Percentiles rank a stretch among this genome's conserved stretches.
phyloP scores from a whole-genome alignment of 1,140 invertebrate species.

The Wiebesia pumilae region DNA sequence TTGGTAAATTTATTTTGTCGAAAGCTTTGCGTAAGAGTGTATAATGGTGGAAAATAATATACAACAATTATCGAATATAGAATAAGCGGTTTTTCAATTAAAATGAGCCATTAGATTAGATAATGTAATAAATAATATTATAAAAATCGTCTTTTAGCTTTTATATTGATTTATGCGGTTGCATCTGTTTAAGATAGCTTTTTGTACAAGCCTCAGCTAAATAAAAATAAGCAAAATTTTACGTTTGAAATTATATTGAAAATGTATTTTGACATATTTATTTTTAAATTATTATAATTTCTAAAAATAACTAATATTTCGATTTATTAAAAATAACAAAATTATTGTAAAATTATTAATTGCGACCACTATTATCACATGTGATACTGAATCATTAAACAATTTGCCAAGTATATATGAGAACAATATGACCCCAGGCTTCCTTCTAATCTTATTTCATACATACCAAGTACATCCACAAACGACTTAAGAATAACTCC shows the following conservation, averaged over 20 bases:
- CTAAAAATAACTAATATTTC: neutral
- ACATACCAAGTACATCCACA: neutral
- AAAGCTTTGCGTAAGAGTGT: neutral
- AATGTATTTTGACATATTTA: neutral
- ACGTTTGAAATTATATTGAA: neutral
- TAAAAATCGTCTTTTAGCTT: neutral
- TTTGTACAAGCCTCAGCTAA: neutral
- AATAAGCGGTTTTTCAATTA: neutral
- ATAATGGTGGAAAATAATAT: neutral
- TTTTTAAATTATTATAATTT: neutral
- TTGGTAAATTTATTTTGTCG: neutral
- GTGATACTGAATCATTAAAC: neutral
- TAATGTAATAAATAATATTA: neutral
- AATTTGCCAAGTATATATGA: neutral
- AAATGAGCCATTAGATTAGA: neutral
- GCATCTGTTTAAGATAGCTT: neutral
- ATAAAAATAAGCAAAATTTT: neutral
- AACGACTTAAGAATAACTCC: neutral
- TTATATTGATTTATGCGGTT: neutral
- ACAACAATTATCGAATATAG: neutral
- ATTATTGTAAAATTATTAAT: neutral
- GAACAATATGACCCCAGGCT: constrained; percentile 2
- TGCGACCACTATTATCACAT: neutral
- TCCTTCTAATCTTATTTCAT: neutral
- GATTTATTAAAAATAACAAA: neutral